These are phyloP conservation scores for Acholoe squamosa DNA, from an alignment of 2,888 invertebrate species.

Conservation along the genomic window DNA sequence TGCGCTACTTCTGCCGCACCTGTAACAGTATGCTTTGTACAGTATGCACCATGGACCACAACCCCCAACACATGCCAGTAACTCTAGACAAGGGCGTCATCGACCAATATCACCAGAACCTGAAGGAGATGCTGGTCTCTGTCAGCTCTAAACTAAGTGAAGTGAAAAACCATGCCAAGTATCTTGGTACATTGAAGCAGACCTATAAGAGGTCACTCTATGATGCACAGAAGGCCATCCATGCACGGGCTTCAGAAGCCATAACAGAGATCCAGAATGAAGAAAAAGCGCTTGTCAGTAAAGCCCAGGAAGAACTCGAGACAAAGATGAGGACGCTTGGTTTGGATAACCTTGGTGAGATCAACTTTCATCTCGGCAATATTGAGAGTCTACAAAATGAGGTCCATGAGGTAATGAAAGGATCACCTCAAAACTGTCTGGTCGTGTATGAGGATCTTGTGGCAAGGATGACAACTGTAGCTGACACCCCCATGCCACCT, in stretches of 20 bases:
- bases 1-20: constrained; percentile 69
- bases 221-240: constrained; percentile 67
- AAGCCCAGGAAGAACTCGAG: constrained; percentile 68
- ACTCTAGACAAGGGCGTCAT: constrained; percentile 68
- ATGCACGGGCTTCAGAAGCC: constrained; percentile 64
- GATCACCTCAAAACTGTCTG: constrained; percentile 69
- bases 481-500: constrained; percentile 61
- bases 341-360: constrained; percentile 68
- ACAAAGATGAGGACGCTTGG: constrained; percentile 66
- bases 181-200: constrained; percentile 69
- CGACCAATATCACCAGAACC: constrained; percentile 67
- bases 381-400: constrained; percentile 67
- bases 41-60: constrained; percentile 70
- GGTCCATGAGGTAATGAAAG: constrained; percentile 66
- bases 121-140: constrained; percentile 61
- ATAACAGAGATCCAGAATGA: constrained; percentile 66
- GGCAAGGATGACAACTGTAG: constrained; percentile 60
- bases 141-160: constrained; percentile 66
- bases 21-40: constrained; percentile 70
- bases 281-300: constrained; percentile 67
- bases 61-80: constrained; percentile 67
- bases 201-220: constrained; percentile 68
- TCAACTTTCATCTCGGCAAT: constrained; percentile 67
- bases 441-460: constrained; percentile 68
- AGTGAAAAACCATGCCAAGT: constrained; percentile 67